phyloP scores from a whole-genome alignment of 2,113 vertebrate species.

The Spea multiplicata region DNA sequence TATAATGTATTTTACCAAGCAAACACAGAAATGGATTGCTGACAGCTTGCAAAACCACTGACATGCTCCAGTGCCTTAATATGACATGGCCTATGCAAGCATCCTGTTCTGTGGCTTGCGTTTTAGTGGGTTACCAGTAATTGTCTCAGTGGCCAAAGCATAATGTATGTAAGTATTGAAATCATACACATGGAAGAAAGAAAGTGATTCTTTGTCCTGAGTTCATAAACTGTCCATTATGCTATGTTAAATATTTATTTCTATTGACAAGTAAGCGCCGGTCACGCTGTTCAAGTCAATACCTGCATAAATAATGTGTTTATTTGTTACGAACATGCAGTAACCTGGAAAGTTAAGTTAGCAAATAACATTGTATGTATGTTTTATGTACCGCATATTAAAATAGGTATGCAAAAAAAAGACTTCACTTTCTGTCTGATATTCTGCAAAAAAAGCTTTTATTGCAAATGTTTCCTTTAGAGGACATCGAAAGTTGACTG shows the following conservation, averaged over 20 bases:
- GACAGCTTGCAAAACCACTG: conserved; percentile 19
- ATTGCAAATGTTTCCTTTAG: too few relatives aligned
- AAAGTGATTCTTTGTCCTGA: neutral
- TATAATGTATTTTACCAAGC: conserved; percentile 11
- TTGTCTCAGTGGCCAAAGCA: neutral
- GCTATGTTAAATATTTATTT: conserved; percentile 14
- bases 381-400: too few relatives aligned
- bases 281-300: neutral
- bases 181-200: neutral
- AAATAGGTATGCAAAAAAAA: too few relatives aligned
- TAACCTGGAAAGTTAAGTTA: too few relatives aligned
- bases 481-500: too few relatives aligned
- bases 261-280: neutral
- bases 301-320: neutral
- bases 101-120: conserved; percentile 38
- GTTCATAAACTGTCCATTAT: conserved; percentile 11
- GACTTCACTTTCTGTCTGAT: too few relatives aligned
- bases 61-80: conserved; percentile 15
- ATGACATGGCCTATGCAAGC: neutral
- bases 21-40: neutral
- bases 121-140: conserved; percentile 34
- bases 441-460: too few relatives aligned
- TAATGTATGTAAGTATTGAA: conserved; percentile 25
- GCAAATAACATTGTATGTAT: too few relatives aligned
- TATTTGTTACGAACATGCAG: too few relatives aligned